Evolutionary conservation across 2,113 vertebrate species (phyloP), one percentile per base, ranked within the genome.

Genomic region (Cairina moschata): DNA sequence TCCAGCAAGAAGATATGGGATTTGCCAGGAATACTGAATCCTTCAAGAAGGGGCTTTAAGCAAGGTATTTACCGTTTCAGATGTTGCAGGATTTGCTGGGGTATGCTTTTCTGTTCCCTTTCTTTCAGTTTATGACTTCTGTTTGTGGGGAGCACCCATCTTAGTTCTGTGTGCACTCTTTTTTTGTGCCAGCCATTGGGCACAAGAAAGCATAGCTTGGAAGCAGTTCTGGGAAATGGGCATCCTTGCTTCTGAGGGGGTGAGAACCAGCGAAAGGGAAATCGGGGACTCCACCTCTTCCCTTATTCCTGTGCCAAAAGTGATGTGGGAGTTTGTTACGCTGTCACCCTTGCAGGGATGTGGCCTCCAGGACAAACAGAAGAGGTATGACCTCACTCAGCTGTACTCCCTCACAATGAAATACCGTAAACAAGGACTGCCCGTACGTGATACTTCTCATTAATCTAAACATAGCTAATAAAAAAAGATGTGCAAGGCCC

Each of bases 381-480:
- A 58, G 46, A 86, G 60, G 12, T 26, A 86, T 83, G 93, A 96
- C 85, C 83, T 95, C 85, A 71, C 60, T 46, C 60, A 75, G 77
- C 65, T 83, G 76, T 36, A 25, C 67, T 90, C 46, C 77, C 63
- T 83, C 1, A 20, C 72, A 68, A 52, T 21, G 52, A 88, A 81
- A 65, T 13, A n/a, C 32, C 2, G 0, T 95, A 95, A 96, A 95
- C 96, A 88, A 71, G 83, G 52, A 28, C 83, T 91, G 90, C 56
- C 62, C 83, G 72, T 62, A n/a, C 6, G 5, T 48, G 79, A 74
- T 71, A 56, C 69, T 54, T 86, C 76, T 86, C 31, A 2, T 90
- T 91, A 90, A 80, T 81, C 94, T 91, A 93, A 97, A 90, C 85
- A 93, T 38, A 63, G 48, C 21, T 60, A 28, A n/a, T 32, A 91